Evolutionary conservation across 2,113 vertebrate species (phyloP), one percentile per base, ranked within the genome.

Genomic region (Serilophus lunatus): DNA sequence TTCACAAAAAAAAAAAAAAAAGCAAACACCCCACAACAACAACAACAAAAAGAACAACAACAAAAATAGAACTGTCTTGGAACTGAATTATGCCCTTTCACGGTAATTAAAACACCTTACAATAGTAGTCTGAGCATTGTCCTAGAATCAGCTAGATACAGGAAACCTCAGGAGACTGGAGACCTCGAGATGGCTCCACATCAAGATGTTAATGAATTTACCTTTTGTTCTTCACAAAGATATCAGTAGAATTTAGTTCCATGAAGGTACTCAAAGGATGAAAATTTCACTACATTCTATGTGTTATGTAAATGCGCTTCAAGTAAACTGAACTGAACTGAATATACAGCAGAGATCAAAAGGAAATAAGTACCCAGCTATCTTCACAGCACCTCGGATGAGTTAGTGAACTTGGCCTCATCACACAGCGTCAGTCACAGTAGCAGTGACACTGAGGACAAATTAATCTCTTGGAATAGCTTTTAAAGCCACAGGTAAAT

Each of bases 291-390:
- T 50, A 5, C 1, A 2, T 80, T 82, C 49, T 5, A 53, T 36
- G 5, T 36, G 17, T 25, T 57, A 15, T 10, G 4, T 25, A 65
- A 57, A 77, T 13, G 4, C 38, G 22, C 2, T 1, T 1, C 2
- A 51, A 4, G 4, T 65, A 44, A 59, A 60, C 5, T 24, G 6
- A 42, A 66, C 19, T 64, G 9, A 6, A n/a, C 10, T 45, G 50
- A 74, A 59, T 18, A 15, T 53, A 64, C 18, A 70, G 7, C 35
- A 60, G 23, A 47, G 4, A 6, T 60, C 15, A 77, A 22, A 59
- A 88, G 44, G 17, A 76, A 44, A 3, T 16, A 31, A 18, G 17
- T 45, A 36, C 11, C 6, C 3, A 29, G 3, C 5, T 40, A 31
- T 29, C 31, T 68, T 20, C 14, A 26, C 3, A 36, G 2, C 1